Evolutionary conservation across 2,888 invertebrate species (phyloP), one percentile per base, ranked within the genome.

Genomic region (Drosophila hamatofila): DNA sequence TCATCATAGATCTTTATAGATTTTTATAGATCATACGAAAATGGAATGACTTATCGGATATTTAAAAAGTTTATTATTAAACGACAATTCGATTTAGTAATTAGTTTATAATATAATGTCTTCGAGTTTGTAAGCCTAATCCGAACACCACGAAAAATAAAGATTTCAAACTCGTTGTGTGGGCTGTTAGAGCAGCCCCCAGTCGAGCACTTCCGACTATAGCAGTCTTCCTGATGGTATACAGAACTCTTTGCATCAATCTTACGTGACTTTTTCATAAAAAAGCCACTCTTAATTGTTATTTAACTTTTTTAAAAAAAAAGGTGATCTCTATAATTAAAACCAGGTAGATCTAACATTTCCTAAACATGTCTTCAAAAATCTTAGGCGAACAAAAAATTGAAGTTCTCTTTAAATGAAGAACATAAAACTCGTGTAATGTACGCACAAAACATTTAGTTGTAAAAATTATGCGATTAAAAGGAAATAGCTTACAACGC

Each of bases 401-500:
- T 56, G 23, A 65, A 78, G 62, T 88, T 84, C 83, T n/a, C 42
- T 11, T 72, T 79, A 84, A 83, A 58, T 68, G 54, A 46, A 52
- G 37, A 65, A 49, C 74, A 84, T 84, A 73, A 77, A 75, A 75
- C 23, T 48, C 71, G 37, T 82, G 82, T 80, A 68, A 78, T 61
- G 55, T 64, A 49, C 65, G 56, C 60, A 66, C 27, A 55, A 62
- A 71, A 80, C 68, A 83, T 85, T 67, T 72, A 72, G 79, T 72
- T 86, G 66, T 84, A 59, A 86, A 56, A 86, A 76, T 78, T 78
- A 79, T 86, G 48, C 48, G 72, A 72, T 88, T 88, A 79, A 67
- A 86, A 54, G 81, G 84, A 78, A 84, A 85, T 88, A 80, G 62
- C 75, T 85, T 85, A 82, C 83, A 88, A 52, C 30, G 62, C 35